Conservation (phyloP, 2,888 invertebrate genomes). For the Orthonevra nobilis region DNA sequence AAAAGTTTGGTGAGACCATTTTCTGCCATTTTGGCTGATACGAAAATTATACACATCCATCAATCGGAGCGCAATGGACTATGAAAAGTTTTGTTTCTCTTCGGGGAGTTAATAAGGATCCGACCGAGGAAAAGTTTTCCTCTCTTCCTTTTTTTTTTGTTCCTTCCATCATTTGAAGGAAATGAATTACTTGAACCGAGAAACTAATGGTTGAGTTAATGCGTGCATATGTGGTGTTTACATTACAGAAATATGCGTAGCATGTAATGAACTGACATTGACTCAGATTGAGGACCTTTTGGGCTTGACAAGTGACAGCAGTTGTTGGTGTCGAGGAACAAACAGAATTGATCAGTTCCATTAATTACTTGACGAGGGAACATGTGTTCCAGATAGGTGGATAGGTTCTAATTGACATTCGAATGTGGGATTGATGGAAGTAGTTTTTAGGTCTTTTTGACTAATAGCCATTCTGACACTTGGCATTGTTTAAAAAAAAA, state of each 20-base stretch:
- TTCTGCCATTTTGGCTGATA: conserved; percentile 1
- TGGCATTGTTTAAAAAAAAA: too few species aligned
- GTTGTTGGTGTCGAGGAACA: neutral
- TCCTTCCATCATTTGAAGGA: conserved; percentile 3
- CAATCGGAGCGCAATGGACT: conserved; percentile 80
- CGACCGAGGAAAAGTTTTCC: conserved; percentile 4
- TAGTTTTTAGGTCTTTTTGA: too few species aligned
- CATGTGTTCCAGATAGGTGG: conserved; percentile 20
- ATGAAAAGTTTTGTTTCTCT: conserved; percentile 74
- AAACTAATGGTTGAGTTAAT: conserved; percentile 35
- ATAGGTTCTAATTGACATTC: conserved; percentile 11
- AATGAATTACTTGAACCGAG: conserved; percentile 29
- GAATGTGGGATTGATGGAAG: neutral
- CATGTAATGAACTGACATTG: conserved; percentile 52
- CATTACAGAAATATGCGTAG: conserved; percentile 38
- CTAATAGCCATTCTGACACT: too few species aligned
- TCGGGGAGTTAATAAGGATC: conserved; percentile 19
- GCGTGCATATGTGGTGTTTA: conserved; percentile 30
- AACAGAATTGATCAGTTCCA: conserved; percentile 37
- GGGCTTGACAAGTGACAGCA: conserved; percentile 51
- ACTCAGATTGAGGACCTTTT: conserved; percentile 40
- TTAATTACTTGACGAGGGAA: conserved; percentile 24
- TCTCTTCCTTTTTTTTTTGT: neutral
- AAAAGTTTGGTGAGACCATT: conserved; percentile 4
- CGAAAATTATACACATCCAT: conserved; percentile 77